phyloP scores from a whole-genome alignment of 2,888 invertebrate genomes.

The Drosophila stalkeri region DNA sequence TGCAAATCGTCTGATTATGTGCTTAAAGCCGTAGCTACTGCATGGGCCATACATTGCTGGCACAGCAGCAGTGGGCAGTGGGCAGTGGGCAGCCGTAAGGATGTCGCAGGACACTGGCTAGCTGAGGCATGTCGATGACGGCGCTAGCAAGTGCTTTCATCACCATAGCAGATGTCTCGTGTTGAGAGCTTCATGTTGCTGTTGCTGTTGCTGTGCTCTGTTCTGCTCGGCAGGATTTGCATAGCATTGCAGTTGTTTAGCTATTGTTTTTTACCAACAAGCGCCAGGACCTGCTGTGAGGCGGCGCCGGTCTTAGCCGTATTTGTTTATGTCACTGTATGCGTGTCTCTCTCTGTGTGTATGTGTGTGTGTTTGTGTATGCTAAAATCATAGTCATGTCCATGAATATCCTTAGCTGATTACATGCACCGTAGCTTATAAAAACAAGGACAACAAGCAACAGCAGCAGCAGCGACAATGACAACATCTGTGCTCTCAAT shows the following conservation, averaged over 20 bases:
- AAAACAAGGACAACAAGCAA: conserved; percentile 60
- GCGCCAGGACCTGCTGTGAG: conserved; percentile 65
- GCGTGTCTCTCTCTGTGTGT: conserved; percentile 12
- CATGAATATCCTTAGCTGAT: conserved; percentile 78
- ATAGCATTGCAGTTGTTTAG: conserved; percentile 65
- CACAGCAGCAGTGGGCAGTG: background rate
- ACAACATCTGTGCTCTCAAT: conserved; percentile 66
- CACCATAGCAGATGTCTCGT: conserved; percentile 57
- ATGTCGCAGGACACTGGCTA: conserved; percentile 14
- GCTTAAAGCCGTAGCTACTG: conserved; percentile 48
- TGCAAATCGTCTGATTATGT: conserved; percentile 78
- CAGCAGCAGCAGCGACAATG: conserved; percentile 52
- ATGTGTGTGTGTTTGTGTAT: conserved; percentile 32
- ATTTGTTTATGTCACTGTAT: conserved; percentile 9
- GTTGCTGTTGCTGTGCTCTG: too few relatives aligned
- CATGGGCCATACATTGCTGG: conserved; percentile 35
- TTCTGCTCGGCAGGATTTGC: conserved; percentile 61
- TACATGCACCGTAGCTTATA: conserved; percentile 74
- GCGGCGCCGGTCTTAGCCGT: conserved; percentile 53
- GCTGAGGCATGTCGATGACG: conserved; percentile 51
- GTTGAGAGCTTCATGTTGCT: conserved; percentile 62
- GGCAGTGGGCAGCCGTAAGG: background rate
- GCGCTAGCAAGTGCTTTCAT: conserved; percentile 54
- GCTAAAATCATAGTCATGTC: conserved; percentile 79
- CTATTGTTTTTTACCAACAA: conserved; percentile 37